These are phyloP conservation scores for Microcebus griseorufus DNA, from an alignment of 2,113 vertebrate genomes.

Conservation along the genomic window DNA sequence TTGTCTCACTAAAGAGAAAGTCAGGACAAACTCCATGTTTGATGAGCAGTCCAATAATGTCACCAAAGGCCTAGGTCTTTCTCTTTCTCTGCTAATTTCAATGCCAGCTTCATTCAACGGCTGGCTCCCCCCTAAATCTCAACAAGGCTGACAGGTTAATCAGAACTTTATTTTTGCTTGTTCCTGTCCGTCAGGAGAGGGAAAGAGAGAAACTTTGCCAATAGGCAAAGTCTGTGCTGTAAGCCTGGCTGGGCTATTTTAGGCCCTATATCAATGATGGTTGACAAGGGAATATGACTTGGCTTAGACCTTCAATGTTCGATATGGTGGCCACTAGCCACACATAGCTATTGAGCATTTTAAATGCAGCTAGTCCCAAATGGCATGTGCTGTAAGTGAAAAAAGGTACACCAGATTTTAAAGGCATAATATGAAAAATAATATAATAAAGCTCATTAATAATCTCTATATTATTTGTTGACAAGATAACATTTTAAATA, in stretches of 20 bases:
- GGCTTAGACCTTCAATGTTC: neutral
- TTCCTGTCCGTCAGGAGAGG: neutral
- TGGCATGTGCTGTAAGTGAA: neutral
- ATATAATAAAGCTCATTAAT: neutral
- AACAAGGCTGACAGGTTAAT: neutral
- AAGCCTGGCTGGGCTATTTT: neutral
- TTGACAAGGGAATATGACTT: neutral
- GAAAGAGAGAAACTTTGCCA: neutral
- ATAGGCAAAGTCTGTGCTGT: neutral
- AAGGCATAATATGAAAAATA: neutral
- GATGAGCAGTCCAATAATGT: neutral
- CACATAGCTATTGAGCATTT: neutral
- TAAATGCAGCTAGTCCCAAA: neutral
- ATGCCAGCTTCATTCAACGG: neutral
- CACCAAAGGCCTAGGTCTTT: neutral
- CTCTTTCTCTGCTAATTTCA: slow-evolving; percentile 10
- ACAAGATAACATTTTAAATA: neutral
- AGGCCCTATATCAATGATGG: neutral
- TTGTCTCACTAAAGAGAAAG: neutral
- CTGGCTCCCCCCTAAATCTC: neutral
- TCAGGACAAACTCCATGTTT: neutral
- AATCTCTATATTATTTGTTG: neutral
- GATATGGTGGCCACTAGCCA: neutral
- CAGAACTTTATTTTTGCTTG: neutral
- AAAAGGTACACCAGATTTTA: neutral